phyloP scores from a whole-genome alignment of 2,888 invertebrate species.

The Orthonevra nobilis region DNA sequence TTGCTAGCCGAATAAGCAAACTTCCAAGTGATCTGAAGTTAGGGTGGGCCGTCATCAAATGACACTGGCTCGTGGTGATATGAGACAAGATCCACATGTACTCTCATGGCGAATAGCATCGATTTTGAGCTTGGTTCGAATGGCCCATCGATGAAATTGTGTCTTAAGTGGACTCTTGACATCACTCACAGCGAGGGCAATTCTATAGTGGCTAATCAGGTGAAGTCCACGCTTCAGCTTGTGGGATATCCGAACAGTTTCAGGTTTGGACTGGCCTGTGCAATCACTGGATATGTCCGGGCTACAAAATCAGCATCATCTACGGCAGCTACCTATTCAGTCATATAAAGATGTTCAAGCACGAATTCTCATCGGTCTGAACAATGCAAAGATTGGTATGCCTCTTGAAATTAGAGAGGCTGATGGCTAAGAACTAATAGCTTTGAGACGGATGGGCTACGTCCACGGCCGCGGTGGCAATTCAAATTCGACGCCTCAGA shows the following conservation, averaged over 20 bases:
- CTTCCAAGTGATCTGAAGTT: slow-evolving; percentile 47
- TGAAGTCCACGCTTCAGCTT: slow-evolving; percentile 41
- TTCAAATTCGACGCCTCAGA: not conserved
- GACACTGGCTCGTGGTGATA: not conserved
- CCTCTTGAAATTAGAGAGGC: slow-evolving; percentile 39
- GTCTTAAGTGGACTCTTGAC: slow-evolving; percentile 62
- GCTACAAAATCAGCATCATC: slow-evolving; percentile 1
- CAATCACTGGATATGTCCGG: slow-evolving; percentile 17
- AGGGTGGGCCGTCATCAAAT: slow-evolving; percentile 24
- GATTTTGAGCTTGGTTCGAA: slow-evolving; percentile 38
- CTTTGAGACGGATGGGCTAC: slow-evolving; percentile 47
- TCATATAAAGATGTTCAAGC: slow-evolving; percentile 39
- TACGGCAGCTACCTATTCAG: slow-evolving; percentile 11
- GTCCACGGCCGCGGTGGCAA: slow-evolving; percentile 39
- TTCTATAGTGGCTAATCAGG: slow-evolving; percentile 33
- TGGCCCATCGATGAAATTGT: slow-evolving; percentile 38
- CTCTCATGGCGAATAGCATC: slow-evolving; percentile 43
- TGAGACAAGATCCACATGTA: slow-evolving; percentile 42
- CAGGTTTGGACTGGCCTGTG: slow-evolving; percentile 36
- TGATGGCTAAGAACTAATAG: slow-evolving; percentile 32
- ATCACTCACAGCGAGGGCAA: slow-evolving; percentile 58
- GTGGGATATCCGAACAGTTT: slow-evolving; percentile 49
- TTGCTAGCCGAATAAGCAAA: slow-evolving; percentile 39
- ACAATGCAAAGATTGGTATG: slow-evolving; percentile 40
- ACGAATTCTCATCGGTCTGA: slow-evolving; percentile 36